Conservation (phyloP, 2,888 invertebrate genomes). For the Merodon equestris region DNA sequence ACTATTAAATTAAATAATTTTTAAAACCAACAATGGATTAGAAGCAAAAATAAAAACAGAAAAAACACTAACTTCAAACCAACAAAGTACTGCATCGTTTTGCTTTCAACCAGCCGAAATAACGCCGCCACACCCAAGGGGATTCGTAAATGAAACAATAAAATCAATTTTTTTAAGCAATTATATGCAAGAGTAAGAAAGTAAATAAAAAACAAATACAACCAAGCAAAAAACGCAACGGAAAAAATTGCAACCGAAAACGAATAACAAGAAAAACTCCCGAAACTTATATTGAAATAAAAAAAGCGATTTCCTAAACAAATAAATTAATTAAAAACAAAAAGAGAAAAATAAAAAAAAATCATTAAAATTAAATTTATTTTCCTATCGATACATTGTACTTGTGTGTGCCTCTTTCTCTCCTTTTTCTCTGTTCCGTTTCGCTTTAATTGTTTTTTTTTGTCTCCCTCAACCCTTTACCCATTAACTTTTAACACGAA, state of each 20-base stretch:
- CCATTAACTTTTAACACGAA: too few species aligned
- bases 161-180: too few species aligned
- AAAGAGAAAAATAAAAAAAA: slow-evolving; percentile 42
- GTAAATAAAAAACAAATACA: slow-evolving; percentile 17
- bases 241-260: slow-evolving; percentile 40
- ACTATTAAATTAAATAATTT: slow-evolving; percentile 39
- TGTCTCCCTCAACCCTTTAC: too few species aligned
- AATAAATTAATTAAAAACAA: slow-evolving; percentile 42
- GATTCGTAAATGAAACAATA: too few species aligned
- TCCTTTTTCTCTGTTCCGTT: background rate
- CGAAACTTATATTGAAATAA: slow-evolving; percentile 57
- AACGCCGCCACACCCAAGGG: too few species aligned
- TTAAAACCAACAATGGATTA: too few species aligned
- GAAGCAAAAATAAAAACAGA: slow-evolving; percentile 31
- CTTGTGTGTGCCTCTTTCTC: slow-evolving; percentile 4
- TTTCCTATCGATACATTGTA: slow-evolving; percentile 4
- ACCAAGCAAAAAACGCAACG: slow-evolving; percentile 53
- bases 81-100: too few species aligned
- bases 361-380: slow-evolving; percentile 35
- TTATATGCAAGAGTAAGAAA: background rate
- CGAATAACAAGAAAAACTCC: slow-evolving; percentile 19
- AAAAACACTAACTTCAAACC: slow-evolving; percentile 15
- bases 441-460: too few species aligned
- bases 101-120: too few species aligned
- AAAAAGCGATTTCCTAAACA: slow-evolving; percentile 57